Base-by-base conservation (phyloP, 2,113 vertebrate genomes). In the Crotalus tigris region DNA sequence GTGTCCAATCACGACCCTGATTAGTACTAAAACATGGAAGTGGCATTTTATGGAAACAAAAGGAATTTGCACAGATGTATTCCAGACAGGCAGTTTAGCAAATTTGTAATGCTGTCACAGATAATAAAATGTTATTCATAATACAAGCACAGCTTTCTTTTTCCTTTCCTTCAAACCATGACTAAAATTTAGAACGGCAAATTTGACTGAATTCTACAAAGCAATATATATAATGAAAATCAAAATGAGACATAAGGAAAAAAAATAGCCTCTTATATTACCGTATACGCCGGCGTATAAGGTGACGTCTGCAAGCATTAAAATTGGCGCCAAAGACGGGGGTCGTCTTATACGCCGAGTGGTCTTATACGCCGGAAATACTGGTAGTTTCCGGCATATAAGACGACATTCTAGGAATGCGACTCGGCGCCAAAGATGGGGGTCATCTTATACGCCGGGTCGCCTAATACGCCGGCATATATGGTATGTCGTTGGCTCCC, bases 161-260 rank as follows among this genome's bases (percentile, higher is more conserved):
- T 9, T 3, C 39, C 26, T 44, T 8, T 57, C 24, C 33, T 54
- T 51, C 51, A 3, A 11, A 23, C 8, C 93, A 33, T 57, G 87
- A 94, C 96, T 96, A 94, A 92, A 39, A 46, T 85, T 94, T 90
- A 95, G 64, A 19, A 90, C 29, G 95, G 95, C 95, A 97, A 96
- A 94, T 87, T 93, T 94, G 87, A 92, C 51, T 23, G 4, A 64
- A 94, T 93, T 95, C 94, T 93, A 96, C 94, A 53, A 91, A 64
- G 93, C 26, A 29, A 81, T 75, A 17, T 19, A 17, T 33, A 75
- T 81, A 17, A 17, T 57, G 33, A 81, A 9, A 39, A 81, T 33
- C 33, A 81, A 93, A 95, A 90, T 29, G 29, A 93, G 46, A 61
- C n/a, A 90, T 92, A 93, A 0, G 91, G 92, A 53, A 91, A 92